These are phyloP conservation scores for Tetramorium alpestre DNA, from an alignment of 1,140 invertebrate genomes.

Conservation along the genomic window DNA sequence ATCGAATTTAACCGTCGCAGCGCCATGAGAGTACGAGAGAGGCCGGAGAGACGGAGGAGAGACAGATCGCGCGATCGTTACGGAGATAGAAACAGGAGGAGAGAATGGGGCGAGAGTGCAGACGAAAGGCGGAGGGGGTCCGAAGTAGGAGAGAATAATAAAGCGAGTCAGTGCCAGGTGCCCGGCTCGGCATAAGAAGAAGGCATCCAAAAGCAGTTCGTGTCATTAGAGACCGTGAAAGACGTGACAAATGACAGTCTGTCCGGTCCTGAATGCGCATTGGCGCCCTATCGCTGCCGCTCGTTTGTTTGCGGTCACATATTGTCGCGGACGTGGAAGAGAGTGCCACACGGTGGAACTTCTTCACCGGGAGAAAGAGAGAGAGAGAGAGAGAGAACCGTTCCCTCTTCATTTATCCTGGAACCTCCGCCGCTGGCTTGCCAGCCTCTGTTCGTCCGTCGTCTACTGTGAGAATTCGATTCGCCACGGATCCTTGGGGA, in stretches of 20 bases:
- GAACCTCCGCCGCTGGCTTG: constrained; percentile 65
- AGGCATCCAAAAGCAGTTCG: constrained; percentile 85
- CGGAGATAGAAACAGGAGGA: constrained; percentile 61
- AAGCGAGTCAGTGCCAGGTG: constrained; percentile 79
- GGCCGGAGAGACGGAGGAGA: constrained; percentile 57
- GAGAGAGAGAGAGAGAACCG: neutral
- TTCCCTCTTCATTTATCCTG: constrained; percentile 61
- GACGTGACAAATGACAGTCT: constrained; percentile 85
- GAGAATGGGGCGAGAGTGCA: constrained; percentile 65
- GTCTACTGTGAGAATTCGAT: constrained; percentile 80
- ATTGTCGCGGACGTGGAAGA: constrained; percentile 74
- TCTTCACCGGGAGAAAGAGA: neutral
- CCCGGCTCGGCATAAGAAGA: constrained; percentile 77
- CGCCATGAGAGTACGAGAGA: constrained; percentile 25
- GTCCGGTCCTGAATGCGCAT: constrained; percentile 83
- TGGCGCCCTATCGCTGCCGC: constrained; percentile 84
- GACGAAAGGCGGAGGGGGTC: constrained; percentile 45
- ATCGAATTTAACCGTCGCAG: constrained; percentile 83
- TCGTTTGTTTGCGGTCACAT: constrained; percentile 86
- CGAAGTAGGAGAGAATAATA: constrained; percentile 74
- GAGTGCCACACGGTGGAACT: neutral
- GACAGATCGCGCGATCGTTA: constrained; percentile 47
- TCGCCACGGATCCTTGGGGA: constrained; percentile 83
- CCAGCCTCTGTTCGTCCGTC: constrained; percentile 25
- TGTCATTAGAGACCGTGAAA: constrained; percentile 85